Percentiles rank a stretch among this genome's conserved stretches.
These are phyloP conservation scores for Macrotus californicus DNA, from an alignment of 2,113 vertebrate genomes.

Conservation along the genomic window DNA sequence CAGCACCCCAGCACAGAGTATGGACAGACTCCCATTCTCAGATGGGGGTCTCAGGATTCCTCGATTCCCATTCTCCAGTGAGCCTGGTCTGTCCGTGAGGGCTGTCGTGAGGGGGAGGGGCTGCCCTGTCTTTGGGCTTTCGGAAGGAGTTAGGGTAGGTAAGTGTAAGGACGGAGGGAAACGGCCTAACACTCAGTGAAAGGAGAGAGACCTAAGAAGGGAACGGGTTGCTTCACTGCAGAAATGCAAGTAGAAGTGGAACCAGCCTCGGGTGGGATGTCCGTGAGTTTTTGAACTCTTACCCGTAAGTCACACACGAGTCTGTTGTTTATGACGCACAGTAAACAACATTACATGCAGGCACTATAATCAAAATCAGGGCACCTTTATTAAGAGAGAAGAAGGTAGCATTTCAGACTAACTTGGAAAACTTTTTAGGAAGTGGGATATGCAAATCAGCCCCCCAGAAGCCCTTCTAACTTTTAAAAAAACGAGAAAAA, in stretches of 20 bases:
- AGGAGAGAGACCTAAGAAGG: not conserved
- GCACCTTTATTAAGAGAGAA: not conserved
- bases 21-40: not conserved
- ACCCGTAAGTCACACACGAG: not conserved
- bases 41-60: too few relatives aligned
- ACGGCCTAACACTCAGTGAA: not conserved
- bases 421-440: not conserved
- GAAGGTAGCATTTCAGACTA: not conserved
- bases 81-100: not conserved
- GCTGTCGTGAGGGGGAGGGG: not conserved
- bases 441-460: not conserved
- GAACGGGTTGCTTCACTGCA: not conserved
- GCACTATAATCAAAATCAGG: not conserved
- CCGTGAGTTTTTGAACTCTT: not conserved
- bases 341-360: not conserved
- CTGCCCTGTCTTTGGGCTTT: not conserved
- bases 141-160: not conserved
- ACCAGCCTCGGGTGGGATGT: not conserved
- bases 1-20: not conserved
- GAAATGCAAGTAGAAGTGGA: not conserved
- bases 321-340: not conserved
- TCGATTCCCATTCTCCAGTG: not conserved
- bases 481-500: constrained; percentile 35
- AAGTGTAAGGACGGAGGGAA: not conserved
- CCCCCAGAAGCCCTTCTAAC: not conserved